Percentiles rank a stretch among this genome's conserved stretches.
phyloP scores from a whole-genome alignment of 2,113 vertebrate species.

The Tympanuchus pallidicinctus region DNA sequence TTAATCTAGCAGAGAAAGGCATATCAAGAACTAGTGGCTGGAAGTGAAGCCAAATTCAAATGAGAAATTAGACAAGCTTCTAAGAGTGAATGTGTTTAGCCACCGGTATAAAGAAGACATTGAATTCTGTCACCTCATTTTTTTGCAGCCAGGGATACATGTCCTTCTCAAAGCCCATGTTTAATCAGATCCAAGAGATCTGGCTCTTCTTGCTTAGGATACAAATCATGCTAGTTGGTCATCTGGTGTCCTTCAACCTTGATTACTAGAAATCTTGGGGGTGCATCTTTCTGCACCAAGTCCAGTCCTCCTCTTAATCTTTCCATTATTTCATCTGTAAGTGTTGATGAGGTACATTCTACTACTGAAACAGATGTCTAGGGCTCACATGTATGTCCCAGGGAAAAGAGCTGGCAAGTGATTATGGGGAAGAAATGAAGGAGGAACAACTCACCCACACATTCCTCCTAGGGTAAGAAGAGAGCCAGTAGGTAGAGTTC shows the following conservation, averaged over 20 bases:
- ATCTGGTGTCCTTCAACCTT: background rate
- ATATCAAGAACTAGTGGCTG: conserved; percentile 22
- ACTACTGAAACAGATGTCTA: background rate
- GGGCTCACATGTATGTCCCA: background rate
- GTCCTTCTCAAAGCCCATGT: background rate
- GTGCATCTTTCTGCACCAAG: background rate
- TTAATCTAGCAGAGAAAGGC: conserved; percentile 55
- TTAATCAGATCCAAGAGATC: background rate
- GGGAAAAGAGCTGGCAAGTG: background rate
- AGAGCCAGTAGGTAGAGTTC: background rate
- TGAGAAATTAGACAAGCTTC: conserved; percentile 13
- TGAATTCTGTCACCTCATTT: background rate
- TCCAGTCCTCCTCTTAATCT: background rate
- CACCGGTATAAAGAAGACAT: background rate
- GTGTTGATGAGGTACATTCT: background rate
- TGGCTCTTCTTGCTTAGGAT: background rate
- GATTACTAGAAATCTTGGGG: background rate
- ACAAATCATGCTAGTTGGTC: rapidly evolving
- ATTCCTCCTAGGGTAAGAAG: background rate
- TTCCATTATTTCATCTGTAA: background rate
- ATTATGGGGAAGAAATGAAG: background rate
- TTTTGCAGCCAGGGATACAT: background rate
- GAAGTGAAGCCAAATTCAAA: conserved; percentile 29
- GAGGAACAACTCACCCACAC: background rate
- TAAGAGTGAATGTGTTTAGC: background rate